Evolutionary conservation across 2,113 vertebrate genomes (phyloP), one percentile per base, ranked within the genome.

Genomic region (Progne subis): DNA sequence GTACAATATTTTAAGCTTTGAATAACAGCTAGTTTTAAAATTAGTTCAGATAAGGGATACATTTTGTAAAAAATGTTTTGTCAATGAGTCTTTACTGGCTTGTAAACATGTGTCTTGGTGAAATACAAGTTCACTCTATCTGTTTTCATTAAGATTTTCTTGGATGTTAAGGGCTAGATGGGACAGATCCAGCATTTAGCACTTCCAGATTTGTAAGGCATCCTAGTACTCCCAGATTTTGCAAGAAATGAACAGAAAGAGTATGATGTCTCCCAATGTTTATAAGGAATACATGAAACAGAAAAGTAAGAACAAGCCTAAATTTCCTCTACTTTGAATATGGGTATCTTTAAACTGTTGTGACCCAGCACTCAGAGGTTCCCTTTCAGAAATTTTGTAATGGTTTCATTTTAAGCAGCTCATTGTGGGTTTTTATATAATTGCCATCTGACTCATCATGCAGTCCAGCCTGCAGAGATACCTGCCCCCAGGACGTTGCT

Each of bases 251-350:
- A 60, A 8, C 3, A 44, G 11, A 21, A 67, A 21, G 2, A 43
- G 8, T 72, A 34, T 76, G 13, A 13, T 63, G 5, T 4, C 5
- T 2, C 2, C 1, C 0, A 13, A 14, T 7, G 2, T 21, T 55
- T 75, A 24, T 67, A 32, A 50, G 12, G 50, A 31, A 57, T 16
- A 3, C 3, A 20, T 20, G 28, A 46, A n/a, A 18, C 49, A 20
- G 8, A 87, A 84, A 82, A 76, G 6, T 26, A 67, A 63, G 6
- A 15, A 65, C 6, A 7, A 52, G 3, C 5, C 34, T 70, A 60
- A 79, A 49, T 14, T 50, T 41, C 7, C 21, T 87, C 25, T 64
- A 4, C 6, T 53, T 90, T 72, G 21, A 75, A 37, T 23, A 74
- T 0, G 1, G 3, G 0, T 60, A 11, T 61, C 21, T 70, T 84